Evolutionary conservation across 2,113 vertebrate genomes (phyloP).

Genomic region (Corythaeola cristata): DNA sequence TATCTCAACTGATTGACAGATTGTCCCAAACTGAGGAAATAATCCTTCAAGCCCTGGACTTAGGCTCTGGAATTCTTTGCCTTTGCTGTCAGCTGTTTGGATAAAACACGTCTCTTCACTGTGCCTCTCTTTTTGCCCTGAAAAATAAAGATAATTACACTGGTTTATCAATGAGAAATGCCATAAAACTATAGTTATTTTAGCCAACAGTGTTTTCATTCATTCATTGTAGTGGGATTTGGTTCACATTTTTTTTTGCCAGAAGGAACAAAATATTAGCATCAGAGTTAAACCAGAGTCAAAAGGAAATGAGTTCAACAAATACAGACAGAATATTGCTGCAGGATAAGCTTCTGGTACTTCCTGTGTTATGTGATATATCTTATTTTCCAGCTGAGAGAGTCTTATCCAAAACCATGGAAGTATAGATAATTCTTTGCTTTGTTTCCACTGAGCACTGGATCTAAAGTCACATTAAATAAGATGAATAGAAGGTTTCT

Average conservation of each 20-base stretch:
- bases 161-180: neutral
- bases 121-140: neutral
- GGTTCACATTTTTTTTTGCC: neutral
- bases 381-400: slow-evolving; percentile 58
- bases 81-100: neutral
- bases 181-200: neutral
- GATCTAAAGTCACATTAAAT: slow-evolving; percentile 19
- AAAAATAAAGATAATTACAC: neutral
- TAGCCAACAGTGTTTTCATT: neutral
- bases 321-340: neutral
- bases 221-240: neutral
- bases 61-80: neutral
- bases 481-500: slow-evolving; percentile 7
- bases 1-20: neutral
- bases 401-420: neutral
- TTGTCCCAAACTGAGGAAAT: neutral
- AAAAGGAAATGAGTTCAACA: slow-evolving; percentile 19
- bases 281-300: neutral
- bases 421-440: slow-evolving; percentile 40
- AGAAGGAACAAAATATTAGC: neutral
- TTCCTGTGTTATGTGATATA: neutral
- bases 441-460: slow-evolving; percentile 9
- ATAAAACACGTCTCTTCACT: neutral
- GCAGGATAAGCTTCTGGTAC: slow-evolving; percentile 33
- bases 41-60: neutral